Base-by-base conservation (phyloP, 1,140 invertebrate genomes). In the Plodia interpunctella region DNA sequence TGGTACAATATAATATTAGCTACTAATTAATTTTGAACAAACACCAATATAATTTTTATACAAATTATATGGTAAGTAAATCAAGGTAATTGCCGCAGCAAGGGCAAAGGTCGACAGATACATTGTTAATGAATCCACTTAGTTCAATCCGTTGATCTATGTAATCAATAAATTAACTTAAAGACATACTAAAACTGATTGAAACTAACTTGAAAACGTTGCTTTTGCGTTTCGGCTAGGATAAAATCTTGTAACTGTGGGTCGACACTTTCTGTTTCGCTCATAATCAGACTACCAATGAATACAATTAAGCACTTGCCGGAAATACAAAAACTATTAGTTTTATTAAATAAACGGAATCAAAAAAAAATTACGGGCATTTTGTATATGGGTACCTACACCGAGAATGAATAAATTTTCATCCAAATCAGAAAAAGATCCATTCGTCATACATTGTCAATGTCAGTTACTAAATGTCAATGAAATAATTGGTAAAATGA, bases 171-270 rank as follows among this genome's bases (percentile, higher is more conserved):
- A 17, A 44, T 15, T 44, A 15, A n/a, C 8, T 13, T n/a, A 53
- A 21, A n/a, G 10, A 11, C 20, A 25, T 11, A 5, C 13, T 53
- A 28, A 28, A 30, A 49, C 21, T 0, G 32, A 9, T 38, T 51
- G 58, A 32, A 32, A 62, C 57, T 72, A 51, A 89, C 87, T 80
- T 89, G 84, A 64, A 88, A 87, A 65, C 87, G 76, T 77, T 89
- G 84, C 65, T 87, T 87, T 62, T 89, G 87, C 49, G 87, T 87
- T 79, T 89, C 87, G 54, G 78, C 64, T 21, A 80, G 64, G 35
- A 87, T 83, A 61, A 89, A 89, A 30, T 77, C 66, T 79, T 89
- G 67, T 56, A 89, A 62, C 63, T 89, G 83, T 57, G 83, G 84
- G 73, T 89, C 87, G 54, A 76, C 75, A 57, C 59, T 66, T 67